phyloP scores from a whole-genome alignment of 2,113 vertebrate species.

The Scophthalmus maximus region DNA sequence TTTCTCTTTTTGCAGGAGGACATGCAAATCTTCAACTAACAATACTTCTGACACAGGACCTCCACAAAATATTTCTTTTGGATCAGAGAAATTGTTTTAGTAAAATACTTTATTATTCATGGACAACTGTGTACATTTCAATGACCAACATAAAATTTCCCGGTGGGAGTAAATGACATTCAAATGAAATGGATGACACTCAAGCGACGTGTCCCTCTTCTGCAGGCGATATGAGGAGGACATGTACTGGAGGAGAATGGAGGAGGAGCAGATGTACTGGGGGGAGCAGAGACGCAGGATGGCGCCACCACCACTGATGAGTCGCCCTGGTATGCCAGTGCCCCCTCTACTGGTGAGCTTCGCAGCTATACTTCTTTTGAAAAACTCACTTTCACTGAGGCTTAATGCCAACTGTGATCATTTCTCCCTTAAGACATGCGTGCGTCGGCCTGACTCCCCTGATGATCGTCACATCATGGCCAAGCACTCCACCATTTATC shows the following conservation, averaged over 20 bases:
- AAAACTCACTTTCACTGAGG: background rate
- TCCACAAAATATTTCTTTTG: too few species aligned
- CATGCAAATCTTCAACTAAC: too few species aligned
- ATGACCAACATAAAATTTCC: background rate
- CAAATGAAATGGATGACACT: background rate
- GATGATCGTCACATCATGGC: constrained; percentile 87
- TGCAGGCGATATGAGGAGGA: constrained; percentile 85
- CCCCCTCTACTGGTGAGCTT: constrained; percentile 81
- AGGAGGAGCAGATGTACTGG: constrained; percentile 84
- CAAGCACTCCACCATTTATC: constrained; percentile 87
- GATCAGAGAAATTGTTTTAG: too few species aligned
- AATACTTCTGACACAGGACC: too few species aligned
- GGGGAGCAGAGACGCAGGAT: constrained; percentile 77
- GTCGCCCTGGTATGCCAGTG: constrained; percentile 76
- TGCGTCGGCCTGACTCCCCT: constrained; percentile 79
- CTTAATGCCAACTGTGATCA: background rate
- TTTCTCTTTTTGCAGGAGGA: too few species aligned
- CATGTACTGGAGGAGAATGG: constrained; percentile 82
- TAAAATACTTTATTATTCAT: too few species aligned
- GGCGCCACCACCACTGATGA: constrained; percentile 72
- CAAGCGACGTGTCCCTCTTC: background rate
- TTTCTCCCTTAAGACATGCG: constrained; percentile 62
- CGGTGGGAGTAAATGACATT: background rate
- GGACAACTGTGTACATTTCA: background rate
- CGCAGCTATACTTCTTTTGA: background rate